Base-by-base conservation (phyloP, 2,888 invertebrate species). In the Scaptomyza polygonia region DNA sequence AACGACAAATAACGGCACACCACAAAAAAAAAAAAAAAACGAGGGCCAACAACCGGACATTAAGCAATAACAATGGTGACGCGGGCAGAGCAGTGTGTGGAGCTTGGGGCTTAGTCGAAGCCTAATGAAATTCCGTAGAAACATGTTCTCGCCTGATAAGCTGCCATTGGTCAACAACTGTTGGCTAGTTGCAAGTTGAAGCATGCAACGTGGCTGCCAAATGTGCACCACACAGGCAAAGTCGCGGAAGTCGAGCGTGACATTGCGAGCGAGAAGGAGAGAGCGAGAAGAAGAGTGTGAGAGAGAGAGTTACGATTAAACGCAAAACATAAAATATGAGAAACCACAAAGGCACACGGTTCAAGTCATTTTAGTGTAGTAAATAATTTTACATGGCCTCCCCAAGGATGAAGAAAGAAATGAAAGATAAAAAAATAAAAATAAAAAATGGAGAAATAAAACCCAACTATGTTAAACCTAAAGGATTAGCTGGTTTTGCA, bases 131-230 rank as follows among this genome's bases (percentile, higher is more conserved):
- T 88, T 88, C 84, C 79, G 72, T 55, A 71, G 83, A 88, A 88
- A 81, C 88, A 88, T 88, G 89, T 88, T 88, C 82, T 88, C 89
- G 88, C 89, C 88, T 88, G 88, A 88, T 88, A 88, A 88, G 88
- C 71, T 65, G 53, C 79, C 86, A 88, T 88, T 88, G 89, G 85
- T 88, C 79, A 88, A 72, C 79, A 88, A 72, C 78, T 59, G 49
- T 63, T 48, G 40, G 65, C 55, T 39, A 12, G 34, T n/a, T 36
- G 36, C 43, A 49, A 27, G 53, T 29, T 63, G 56, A 53, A 34
- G 48, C 80, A 79, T 81, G 79, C 85, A 77, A 82, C 58, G 61
- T 63, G 65, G 44, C 16, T 61, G 61, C 62, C 63, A 83, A 82
- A 82, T 81, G 85, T 85, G 75, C 85, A 86, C 73, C 68, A 77